Base-by-base conservation (phyloP, 2,797 vertebrate genomes). In the Enteromius viviparus region DNA sequence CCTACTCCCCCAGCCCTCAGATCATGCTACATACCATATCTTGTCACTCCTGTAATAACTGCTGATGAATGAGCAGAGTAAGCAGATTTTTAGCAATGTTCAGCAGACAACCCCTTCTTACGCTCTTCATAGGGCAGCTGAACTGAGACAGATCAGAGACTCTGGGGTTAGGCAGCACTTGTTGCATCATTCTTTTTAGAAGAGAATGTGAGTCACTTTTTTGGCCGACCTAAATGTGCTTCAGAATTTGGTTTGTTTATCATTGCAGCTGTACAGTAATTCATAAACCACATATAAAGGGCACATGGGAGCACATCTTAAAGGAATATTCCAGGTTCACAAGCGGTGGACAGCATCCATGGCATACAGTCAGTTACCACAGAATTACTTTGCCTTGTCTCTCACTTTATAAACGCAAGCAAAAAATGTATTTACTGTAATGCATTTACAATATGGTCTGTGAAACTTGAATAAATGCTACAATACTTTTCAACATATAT, bases 41-140 rank as follows among this genome's bases (percentile, higher is more conserved):
- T 74, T 2, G 68, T 88, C 83, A 64, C 74, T 60, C 47, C 49
- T 29, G 60, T 77, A 64, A 69, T 77, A 69, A 76, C 5, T 64
- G 81, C 47, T 86, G 90, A 89, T 88, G 89, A 91, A 84, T 88
- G 83, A 87, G 90, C 88, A 89, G 85, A 88, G 84, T 89, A 92
- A 92, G 91, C 90, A 91, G 75, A 75, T 87, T 76, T 87, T 89
- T 1, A 91, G 91, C 90, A 89, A 6, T 72, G 82, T 70, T 66
- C 81, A 29, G 66, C 72, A n/a, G 72, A 55, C 49, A 1, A 37
- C n/a, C 37, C 62, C 62, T 49, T 34, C 62, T 47, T 51, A 19
- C 6, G 1, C 51, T 53, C 51, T 53, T 19, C 19, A 53, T 8
- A 53, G 51, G 51, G 51, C 51, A 21, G 51, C 19, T 53, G 19